Evolutionary conservation across 1,140 invertebrate species (phyloP).

Genomic region (Lordiphosa stackelbergi): DNA sequence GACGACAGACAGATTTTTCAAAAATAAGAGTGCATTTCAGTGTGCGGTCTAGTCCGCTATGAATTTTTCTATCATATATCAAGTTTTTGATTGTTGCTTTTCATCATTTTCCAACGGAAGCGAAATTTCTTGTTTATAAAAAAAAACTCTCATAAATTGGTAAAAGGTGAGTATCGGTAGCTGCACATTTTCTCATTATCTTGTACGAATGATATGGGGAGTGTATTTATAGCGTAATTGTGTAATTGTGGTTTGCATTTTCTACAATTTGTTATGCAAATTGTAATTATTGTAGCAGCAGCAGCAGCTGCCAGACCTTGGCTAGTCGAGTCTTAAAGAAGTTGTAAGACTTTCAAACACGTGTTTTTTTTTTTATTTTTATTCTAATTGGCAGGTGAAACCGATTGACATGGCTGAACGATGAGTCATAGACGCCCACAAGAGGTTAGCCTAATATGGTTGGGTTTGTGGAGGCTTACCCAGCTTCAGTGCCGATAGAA

Average conservation of each 20-base stretch:
- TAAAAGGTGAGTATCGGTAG: constrained; percentile 3
- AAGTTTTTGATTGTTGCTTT: neutral
- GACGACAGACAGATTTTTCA: too few relatives aligned
- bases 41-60: neutral
- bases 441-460: constrained; percentile 15
- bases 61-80: neutral
- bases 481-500: constrained; percentile 76
- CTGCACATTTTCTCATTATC: constrained; percentile 55
- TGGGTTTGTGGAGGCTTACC: constrained; percentile 48
- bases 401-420: constrained; percentile 25
- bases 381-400: constrained; percentile 52
- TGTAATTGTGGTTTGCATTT: constrained; percentile 63
- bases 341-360: constrained; percentile 65
- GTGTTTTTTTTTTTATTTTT: constrained; percentile 36
- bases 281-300: constrained; percentile 37
- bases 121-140: constrained; percentile 14
- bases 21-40: neutral
- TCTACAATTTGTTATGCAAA: constrained; percentile 71
- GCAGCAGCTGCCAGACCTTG: constrained; percentile 48
- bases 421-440: constrained; percentile 61
- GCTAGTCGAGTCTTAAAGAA: constrained; percentile 11
- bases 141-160: constrained; percentile 13
- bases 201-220: constrained; percentile 9
- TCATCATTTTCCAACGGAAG: constrained; percentile 27
- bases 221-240: constrained; percentile 64